Evolutionary conservation across 2,797 vertebrate species (phyloP), one percentile per base, ranked within the genome.

Genomic region (Melanotaenia trifasciata): DNA sequence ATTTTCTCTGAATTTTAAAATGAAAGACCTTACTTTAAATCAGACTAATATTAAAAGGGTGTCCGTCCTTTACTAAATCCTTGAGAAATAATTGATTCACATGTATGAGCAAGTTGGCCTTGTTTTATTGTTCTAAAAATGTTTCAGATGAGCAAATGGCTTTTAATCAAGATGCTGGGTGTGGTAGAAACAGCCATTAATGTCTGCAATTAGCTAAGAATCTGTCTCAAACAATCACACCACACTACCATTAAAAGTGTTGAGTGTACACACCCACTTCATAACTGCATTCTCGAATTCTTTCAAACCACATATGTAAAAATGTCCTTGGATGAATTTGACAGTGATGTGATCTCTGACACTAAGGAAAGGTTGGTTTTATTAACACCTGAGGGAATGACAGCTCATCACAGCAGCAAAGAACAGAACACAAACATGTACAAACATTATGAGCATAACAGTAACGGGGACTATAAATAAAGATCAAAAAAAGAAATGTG

Each of bases 331-430:
- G 35, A 9, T 61, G 5, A 20, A 30, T 45, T 32, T 61, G 7
- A 62, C n/a, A 56, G 30, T 10, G 40, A 58, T 11, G 9, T 26
- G 30, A 64, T 43, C 28, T 64, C 26, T 69, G 56, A 64, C 24
- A 47, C 33, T 0, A 33, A 72, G 8, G 13, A 33, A 12, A 47
- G 43, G 67, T 66, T 28, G 38, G 47, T 58, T 67, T 73, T 56
- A 75, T 64, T 56, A 72, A 67, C 4, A 32, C 65, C 72, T 2
- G 58, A 67, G 53, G 76, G 22, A 47, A 24, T 13, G 22, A 30
- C 28, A 22, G 58, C 51, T 73, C 53, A 54, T 70, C 47, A 8
- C 32, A 22, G 60, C 38, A 38, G 51, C 43, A 51, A 8, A 28
- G 18, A 70, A 13, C 35, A 32, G 13, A 60, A 45, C 56, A 43